phyloP scores from a whole-genome alignment of 2,888 invertebrate genomes.

The Phaonia tiefii region DNA sequence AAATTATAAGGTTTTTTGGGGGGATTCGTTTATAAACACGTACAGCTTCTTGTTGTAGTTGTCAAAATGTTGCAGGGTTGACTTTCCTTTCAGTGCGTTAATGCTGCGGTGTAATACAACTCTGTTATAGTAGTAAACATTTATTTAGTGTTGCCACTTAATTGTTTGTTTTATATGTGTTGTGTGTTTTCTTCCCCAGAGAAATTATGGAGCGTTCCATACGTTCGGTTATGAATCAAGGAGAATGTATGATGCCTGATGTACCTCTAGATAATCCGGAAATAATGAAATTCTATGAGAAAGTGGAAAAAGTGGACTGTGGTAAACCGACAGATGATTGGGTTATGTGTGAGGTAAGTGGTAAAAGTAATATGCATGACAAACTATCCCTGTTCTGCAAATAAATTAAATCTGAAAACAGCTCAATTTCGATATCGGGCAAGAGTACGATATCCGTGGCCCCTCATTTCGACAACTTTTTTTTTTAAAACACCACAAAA shows the following conservation, averaged over 20 bases:
- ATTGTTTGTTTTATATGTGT: background rate
- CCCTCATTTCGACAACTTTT: too few relatives aligned
- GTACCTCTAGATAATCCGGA: slow-evolving; percentile 86
- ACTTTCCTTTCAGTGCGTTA: background rate
- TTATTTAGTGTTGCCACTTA: slow-evolving; percentile 38
- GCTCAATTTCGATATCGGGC: too few relatives aligned
- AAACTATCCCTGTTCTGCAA: too few relatives aligned
- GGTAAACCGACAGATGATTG: slow-evolving; percentile 84
- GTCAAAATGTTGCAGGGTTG: slow-evolving; percentile 54
- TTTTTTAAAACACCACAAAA: too few relatives aligned
- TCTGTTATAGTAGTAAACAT: background rate
- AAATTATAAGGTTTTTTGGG: slow-evolving; percentile 5
- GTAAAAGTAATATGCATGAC: too few relatives aligned
- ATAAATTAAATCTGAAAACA: too few relatives aligned
- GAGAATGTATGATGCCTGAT: slow-evolving; percentile 85
- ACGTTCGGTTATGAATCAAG: slow-evolving; percentile 79
- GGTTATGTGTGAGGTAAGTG: slow-evolving; percentile 87
- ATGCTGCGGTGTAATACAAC: slow-evolving; percentile 27
- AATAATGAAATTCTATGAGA: slow-evolving; percentile 86
- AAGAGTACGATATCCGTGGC: too few relatives aligned
- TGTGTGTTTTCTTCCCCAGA: slow-evolving; percentile 72
- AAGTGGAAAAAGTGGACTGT: slow-evolving; percentile 85
- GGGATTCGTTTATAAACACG: slow-evolving; percentile 60
- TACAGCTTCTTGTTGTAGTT: slow-evolving; percentile 62
- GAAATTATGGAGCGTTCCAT: slow-evolving; percentile 81